Percentiles rank a stretch among this genome's conserved stretches.
Conservation (phyloP, 2,888 invertebrate genomes). For the Drosophila subquinaria region DNA sequence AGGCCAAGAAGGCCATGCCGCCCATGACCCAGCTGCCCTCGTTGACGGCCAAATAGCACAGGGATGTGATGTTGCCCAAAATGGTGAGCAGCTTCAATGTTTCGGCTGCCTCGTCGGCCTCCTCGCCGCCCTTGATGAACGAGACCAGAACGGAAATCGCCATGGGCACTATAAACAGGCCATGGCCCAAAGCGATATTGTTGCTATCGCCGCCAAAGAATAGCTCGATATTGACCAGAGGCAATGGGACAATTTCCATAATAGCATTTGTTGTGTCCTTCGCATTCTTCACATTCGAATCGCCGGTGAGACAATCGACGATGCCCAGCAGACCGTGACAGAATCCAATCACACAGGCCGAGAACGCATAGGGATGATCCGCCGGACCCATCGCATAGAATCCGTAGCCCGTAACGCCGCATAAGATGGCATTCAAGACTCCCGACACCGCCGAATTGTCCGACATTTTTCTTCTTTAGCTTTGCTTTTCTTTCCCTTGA, state of each 20-base stretch:
- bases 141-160: slow-evolving; percentile 51
- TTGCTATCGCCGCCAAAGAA: slow-evolving; percentile 61
- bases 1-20: slow-evolving; percentile 71
- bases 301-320: slow-evolving; percentile 28
- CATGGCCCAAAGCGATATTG: slow-evolving; percentile 76
- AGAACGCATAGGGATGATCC: slow-evolving; percentile 74
- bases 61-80: slow-evolving; percentile 76
- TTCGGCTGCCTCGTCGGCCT: slow-evolving; percentile 12
- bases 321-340: slow-evolving; percentile 73
- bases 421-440: slow-evolving; percentile 58
- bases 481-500: too few relatives aligned
- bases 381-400: slow-evolving; percentile 51
- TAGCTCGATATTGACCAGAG: slow-evolving; percentile 74
- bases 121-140: slow-evolving; percentile 38
- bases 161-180: slow-evolving; percentile 76
- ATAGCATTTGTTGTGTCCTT: slow-evolving; percentile 44
- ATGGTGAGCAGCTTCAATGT: slow-evolving; percentile 70
- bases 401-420: slow-evolving; percentile 73
- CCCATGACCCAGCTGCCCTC: slow-evolving; percentile 64
- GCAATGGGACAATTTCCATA: slow-evolving; percentile 72
- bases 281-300: slow-evolving; percentile 12
- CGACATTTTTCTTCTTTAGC: slow-evolving; percentile 3
- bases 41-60: slow-evolving; percentile 73
- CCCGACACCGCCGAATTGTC: slow-evolving; percentile 32
- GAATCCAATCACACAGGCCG: slow-evolving; percentile 73